These are phyloP conservation scores for Cyclophora punctaria DNA, from an alignment of 2,888 invertebrate genomes.

Conservation along the genomic window DNA sequence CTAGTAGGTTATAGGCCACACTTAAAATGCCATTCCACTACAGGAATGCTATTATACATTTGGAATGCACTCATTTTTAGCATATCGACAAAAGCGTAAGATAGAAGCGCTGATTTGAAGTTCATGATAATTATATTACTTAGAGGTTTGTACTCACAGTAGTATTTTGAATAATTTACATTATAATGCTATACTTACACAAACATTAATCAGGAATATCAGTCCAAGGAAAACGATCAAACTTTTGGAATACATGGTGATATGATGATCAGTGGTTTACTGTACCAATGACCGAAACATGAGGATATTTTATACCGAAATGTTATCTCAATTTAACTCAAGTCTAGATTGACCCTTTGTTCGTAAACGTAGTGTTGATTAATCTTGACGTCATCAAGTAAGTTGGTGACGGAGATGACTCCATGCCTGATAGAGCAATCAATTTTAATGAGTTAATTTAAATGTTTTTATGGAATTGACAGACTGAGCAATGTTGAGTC, in stretches of 20 bases:
- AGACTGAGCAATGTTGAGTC: too few relatives aligned
- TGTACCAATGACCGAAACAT: not conserved
- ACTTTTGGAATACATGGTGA: slow-evolving; percentile 27
- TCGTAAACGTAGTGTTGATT: not conserved
- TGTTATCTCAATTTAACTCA: slow-evolving; percentile 12
- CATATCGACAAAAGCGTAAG: too few relatives aligned
- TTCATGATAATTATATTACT: too few relatives aligned
- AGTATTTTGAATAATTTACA: not conserved
- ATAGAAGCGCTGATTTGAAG: too few relatives aligned
- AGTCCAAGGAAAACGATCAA: slow-evolving; percentile 22
- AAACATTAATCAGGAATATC: slow-evolving; percentile 24
- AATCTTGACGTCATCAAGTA: not conserved
- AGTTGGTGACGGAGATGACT: not conserved
- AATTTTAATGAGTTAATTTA: too few relatives aligned
- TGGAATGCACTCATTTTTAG: too few relatives aligned
- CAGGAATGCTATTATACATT: too few relatives aligned
- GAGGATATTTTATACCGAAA: slow-evolving; percentile 20
- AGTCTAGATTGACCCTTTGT: slow-evolving; percentile 10
- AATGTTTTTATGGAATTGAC: too few relatives aligned
- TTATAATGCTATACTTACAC: slow-evolving; percentile 7
- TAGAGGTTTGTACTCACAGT: not conserved
- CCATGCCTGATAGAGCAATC: too few relatives aligned
- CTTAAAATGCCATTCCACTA: too few relatives aligned
- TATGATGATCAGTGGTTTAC: slow-evolving; percentile 4
- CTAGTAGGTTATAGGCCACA: too few relatives aligned